Base-by-base conservation (phyloP, 2,113 vertebrate genomes). In the Istiophorus platypterus region DNA sequence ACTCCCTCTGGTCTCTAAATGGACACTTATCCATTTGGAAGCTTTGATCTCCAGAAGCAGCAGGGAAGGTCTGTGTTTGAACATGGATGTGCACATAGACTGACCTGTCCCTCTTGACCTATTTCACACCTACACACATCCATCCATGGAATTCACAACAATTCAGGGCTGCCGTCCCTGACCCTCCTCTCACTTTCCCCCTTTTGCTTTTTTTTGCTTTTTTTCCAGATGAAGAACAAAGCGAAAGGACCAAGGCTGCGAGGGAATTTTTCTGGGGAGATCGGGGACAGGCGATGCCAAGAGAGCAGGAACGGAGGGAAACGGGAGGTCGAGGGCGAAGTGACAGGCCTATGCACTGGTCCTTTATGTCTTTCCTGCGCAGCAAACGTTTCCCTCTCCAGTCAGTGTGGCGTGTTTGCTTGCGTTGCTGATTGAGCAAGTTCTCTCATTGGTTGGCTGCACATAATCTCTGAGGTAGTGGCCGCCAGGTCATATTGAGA, bases 361-460 rank as follows among this genome's bases (percentile, higher is more conserved):
- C 85, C 80, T 83, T 86, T 80, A 72, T 77, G 58, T n/a, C 0
- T 8, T 61, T 76, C 70, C 13, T 7, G 37, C 18, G 42, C 72
- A 78, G 64, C 76, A 88, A 83, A 90, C 61, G 27, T 82, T 51
- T 74, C 76, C 78, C 81, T 81, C 70, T 88, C 74, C 73, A 57
- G 74, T 24, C 26, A n/a, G n/a, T 6, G 31, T 34, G 39, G 71
- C 52, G 67, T 52, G 74, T 26, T 81, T 72, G 72, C 80, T 69
- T 37, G 29, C 26, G 2, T 62, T 27, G 24, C 51, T 47, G 76
- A 89, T 89, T 87, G 88, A 89, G 91, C 78, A 88, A 91, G 82
- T 67, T 86, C 78, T 85, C 82, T 86, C 84, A 77, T 4, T 73
- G 76, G 42, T 61, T 81, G 76, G 73, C 80, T 52, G 66, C 31